Evolutionary conservation across 2,888 invertebrate species (phyloP).

Genomic region (Ganaspis brasiliensis): DNA sequence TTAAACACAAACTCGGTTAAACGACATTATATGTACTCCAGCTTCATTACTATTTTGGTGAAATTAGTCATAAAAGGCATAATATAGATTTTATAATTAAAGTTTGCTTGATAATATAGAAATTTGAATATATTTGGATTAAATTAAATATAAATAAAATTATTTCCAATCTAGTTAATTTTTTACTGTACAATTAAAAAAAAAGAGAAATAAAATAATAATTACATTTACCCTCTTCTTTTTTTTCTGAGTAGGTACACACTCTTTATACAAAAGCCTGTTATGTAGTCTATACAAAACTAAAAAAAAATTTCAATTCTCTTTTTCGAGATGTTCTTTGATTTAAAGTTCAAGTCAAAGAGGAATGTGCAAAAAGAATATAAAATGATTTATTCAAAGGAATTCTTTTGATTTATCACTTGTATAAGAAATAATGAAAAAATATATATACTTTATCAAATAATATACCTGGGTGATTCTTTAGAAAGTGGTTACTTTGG

Average conservation of each 20-base stretch:
- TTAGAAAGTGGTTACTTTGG: too few relatives aligned
- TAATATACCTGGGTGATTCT: neutral
- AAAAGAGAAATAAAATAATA: neutral
- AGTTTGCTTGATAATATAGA: too few relatives aligned
- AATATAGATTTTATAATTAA: too few relatives aligned
- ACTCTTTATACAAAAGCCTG: neutral
- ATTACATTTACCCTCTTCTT: neutral
- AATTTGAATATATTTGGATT: too few relatives aligned
- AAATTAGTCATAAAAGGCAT: neutral
- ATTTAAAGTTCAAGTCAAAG: neutral
- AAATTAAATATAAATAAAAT: too few relatives aligned
- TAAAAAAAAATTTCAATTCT: neutral
- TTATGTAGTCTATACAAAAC: neutral
- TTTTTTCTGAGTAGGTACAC: slow-evolving; percentile 2
- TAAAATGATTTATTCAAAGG: neutral
- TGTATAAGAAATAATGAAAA: neutral
- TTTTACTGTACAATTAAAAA: neutral
- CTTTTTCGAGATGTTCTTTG: slow-evolving; percentile 5
- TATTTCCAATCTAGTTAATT: too few relatives aligned
- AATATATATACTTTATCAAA: neutral
- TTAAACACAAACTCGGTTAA: neutral
- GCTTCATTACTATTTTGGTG: neutral
- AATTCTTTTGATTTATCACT: neutral
- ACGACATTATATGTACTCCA: too few relatives aligned
- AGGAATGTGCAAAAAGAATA: neutral